These are phyloP conservation scores for Protosalanx chinensis DNA, from an alignment of 2,797 vertebrate species.

Conservation along the genomic window DNA sequence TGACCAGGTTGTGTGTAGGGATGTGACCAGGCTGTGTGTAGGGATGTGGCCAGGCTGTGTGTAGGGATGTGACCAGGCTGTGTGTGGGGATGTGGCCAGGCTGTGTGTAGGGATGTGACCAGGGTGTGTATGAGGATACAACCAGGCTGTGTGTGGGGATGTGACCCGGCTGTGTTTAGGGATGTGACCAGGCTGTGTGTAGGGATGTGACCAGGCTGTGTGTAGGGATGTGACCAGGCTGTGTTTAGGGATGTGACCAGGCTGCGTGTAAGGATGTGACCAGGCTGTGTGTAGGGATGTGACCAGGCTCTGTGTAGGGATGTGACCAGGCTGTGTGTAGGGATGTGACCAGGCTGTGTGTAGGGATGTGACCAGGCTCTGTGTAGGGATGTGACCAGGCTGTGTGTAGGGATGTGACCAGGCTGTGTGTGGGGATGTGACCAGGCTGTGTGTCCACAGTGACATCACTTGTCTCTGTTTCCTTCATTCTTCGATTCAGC, in stretches of 20 bases:
- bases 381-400: too few relatives aligned
- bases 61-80: too few relatives aligned
- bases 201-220: neutral
- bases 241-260: too few relatives aligned
- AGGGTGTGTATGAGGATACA: neutral
- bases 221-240: neutral
- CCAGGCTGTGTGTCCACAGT: neutral
- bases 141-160: neutral
- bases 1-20: neutral
- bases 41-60: neutral
- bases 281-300: neutral
- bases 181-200: neutral
- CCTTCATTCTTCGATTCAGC: conserved; percentile 52
- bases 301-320: neutral
- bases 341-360: neutral
- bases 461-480: conserved; percentile 62
- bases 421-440: neutral
- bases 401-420: too few relatives aligned
- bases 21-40: neutral
- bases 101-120: too few relatives aligned
- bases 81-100: neutral
- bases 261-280: neutral
- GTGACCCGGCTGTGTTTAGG: neutral
- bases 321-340: neutral
- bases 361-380: neutral